Evolutionary conservation across 2,113 vertebrate species (phyloP), one percentile per base, ranked within the genome.

Genomic region (Bagarius yarrelli): DNA sequence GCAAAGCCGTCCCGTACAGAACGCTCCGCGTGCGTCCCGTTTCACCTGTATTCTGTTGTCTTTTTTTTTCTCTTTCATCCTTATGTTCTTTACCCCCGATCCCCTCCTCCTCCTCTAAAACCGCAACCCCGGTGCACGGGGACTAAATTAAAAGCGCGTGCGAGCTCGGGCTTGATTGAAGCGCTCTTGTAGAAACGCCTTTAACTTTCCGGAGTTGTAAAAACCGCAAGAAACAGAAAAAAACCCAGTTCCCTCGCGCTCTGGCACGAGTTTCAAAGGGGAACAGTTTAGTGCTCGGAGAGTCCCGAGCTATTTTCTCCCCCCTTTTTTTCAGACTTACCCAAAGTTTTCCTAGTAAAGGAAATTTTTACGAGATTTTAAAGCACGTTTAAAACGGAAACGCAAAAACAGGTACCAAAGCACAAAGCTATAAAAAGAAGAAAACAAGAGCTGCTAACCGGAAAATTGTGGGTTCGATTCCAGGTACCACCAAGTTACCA

Each of bases 251-350:
- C 86, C 81, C 71, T 73, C 78, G 79, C 82, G 75, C 79, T 72
- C 84, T 91, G 90, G 87, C 89, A 91, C 82, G 19, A 81, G 76
- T 87, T 90, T 91, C 88, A 92, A 92, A 92, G 88, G 50, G 50
- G 83, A 81, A 25, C 32, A 60, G 61, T 79, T 79, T 82, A 88
- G 81, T 81, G 79, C 80, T 75, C 78, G 80, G 76, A 78, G 83
- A 91, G 88, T 85, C 87, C 83, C 86, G 78, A 79, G 87, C 74
- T 87, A 79, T 36, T 85, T 88, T 86, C 80, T 36, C 15, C 55
- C 34, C 16, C 32, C 21, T 52, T 63, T 36, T 63, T 76, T 53
- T 27, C 36, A 50, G 67, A 76, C 64, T 81, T 76, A 63, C 72
- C 64, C 60, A 59, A 56, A 60, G 40, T 66, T 63, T 61, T 47